Conservation (phyloP, 2,888 invertebrate genomes). For the Eupelmus urozonus region DNA sequence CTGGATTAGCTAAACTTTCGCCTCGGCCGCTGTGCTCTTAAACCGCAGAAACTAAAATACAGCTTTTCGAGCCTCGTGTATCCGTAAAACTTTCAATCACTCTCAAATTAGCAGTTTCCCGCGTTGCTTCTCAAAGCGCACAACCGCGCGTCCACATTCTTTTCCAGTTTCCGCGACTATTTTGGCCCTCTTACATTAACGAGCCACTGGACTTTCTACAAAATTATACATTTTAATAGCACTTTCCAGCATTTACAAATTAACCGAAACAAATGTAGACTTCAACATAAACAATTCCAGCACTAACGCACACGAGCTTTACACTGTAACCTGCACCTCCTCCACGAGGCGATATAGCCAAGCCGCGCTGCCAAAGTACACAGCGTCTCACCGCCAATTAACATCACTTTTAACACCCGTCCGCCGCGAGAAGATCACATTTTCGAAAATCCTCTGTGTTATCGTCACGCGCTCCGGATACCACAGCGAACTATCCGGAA, state of each 20-base stretch:
- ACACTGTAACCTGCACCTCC: too few species aligned
- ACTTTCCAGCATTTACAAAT: too few species aligned
- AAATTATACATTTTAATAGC: neutral
- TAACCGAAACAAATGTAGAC: too few species aligned
- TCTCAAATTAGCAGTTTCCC: slow-evolving; percentile 2
- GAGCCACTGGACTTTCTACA: neutral
- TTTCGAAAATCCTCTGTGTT: neutral
- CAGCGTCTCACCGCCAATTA: neutral
- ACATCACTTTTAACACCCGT: slow-evolving; percentile 2
- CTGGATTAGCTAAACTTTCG: slow-evolving; percentile 33
- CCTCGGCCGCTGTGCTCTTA: neutral
- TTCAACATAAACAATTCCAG: too few species aligned
- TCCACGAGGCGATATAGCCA: too few species aligned
- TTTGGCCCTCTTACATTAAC: neutral
- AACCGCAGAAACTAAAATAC: slow-evolving; percentile 13
- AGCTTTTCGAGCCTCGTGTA: slow-evolving; percentile 11
- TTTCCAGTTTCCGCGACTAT: neutral
- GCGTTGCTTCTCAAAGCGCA: neutral
- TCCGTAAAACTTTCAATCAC: slow-evolving; percentile 38
- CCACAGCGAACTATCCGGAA: too few species aligned
- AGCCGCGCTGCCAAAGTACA: too few species aligned
- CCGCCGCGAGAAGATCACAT: neutral
- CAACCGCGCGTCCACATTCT: neutral
- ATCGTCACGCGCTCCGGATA: too few species aligned
- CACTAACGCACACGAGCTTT: too few species aligned